Base-by-base conservation (phyloP, 1,140 invertebrate genomes). In the Penaeus indicus region DNA sequence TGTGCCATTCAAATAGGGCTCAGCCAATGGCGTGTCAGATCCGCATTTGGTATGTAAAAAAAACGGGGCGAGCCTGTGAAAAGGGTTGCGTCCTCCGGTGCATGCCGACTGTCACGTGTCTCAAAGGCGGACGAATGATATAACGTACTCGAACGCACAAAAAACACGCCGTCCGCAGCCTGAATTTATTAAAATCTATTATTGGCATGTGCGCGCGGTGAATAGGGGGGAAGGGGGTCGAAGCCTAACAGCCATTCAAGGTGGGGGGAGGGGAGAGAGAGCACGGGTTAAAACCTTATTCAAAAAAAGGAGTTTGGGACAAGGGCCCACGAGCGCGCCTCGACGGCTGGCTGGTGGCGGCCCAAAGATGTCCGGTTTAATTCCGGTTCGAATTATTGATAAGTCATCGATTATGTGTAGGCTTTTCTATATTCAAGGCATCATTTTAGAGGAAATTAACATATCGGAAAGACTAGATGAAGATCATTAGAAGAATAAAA, bases 151-250 rank as follows among this genome's bases (percentile, higher is more conserved):
- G 62, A 22, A 60, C 16, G 63, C 32, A 82, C 60, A 32, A 64
- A 82, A 82, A 82, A 82, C 13, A 60, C 60, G 69, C 25, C 25
- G 38, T 38, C 54, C 81, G 63, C 27, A 22, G 81, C 81, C 63
- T 84, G 81, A 84, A 84, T 84, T 67, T 84, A 84, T 84, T 84
- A 84, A 84, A 84, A 84, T 69, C 81, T 67, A 84, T 84, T 84
- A 84, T 84, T 84, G 81, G 81, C 81, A 84, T 84, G 81, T 84
- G 81, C 81, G 63, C 81, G 63, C 25, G 62, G 18, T 84, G 62
- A 84, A 84, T 84, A 47, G 18, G 27, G 79, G 79, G 79, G 79
- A 62, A 64, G n/a, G 32, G 38, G 75, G n/a, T 11, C 19, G n/a
- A 27, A 79, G 47, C 27, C 81, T 22, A 47, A 47, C 47, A 47